These are phyloP conservation scores for Agriopis aurantiaria DNA, from an alignment of 2,888 invertebrate genomes.

Conservation along the genomic window DNA sequence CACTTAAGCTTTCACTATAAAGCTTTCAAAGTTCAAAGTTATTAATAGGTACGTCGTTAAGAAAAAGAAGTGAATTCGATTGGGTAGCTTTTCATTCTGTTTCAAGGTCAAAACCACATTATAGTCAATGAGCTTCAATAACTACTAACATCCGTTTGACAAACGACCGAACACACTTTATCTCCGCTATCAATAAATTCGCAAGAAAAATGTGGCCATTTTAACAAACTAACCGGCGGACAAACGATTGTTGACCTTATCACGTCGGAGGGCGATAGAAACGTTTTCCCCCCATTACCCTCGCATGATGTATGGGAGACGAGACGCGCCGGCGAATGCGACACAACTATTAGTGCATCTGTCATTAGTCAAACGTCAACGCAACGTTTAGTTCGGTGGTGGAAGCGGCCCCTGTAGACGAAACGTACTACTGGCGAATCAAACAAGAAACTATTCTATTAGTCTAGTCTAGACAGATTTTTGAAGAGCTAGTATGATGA, in stretches of 20 bases:
- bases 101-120: conserved; percentile 9
- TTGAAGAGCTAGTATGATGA: no score
- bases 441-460: neutral
- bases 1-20: no score
- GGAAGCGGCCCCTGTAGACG: conserved; percentile 35
- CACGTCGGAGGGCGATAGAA: conserved; percentile 77
- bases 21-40: no score
- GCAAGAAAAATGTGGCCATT: conserved; percentile 41
- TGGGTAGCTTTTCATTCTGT: neutral
- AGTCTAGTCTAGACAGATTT: no score
- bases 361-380: conserved; percentile 85
- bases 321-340: conserved; percentile 67
- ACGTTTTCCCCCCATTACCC: conserved; percentile 79
- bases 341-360: conserved; percentile 86
- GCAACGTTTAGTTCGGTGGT: conserved; percentile 68
- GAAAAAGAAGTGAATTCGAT: neutral
- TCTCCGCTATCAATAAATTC: conserved; percentile 45
- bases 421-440: conserved; percentile 18
- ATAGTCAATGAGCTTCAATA: conserved; percentile 15
- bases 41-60: no score
- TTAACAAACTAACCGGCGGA: conserved; percentile 65
- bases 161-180: conserved; percentile 34
- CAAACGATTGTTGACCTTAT: conserved; percentile 79
- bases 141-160: conserved; percentile 26
- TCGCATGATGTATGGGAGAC: conserved; percentile 77